Evolutionary conservation across 2,888 invertebrate genomes (phyloP).

Genomic region (Strigamia crassipes): DNA sequence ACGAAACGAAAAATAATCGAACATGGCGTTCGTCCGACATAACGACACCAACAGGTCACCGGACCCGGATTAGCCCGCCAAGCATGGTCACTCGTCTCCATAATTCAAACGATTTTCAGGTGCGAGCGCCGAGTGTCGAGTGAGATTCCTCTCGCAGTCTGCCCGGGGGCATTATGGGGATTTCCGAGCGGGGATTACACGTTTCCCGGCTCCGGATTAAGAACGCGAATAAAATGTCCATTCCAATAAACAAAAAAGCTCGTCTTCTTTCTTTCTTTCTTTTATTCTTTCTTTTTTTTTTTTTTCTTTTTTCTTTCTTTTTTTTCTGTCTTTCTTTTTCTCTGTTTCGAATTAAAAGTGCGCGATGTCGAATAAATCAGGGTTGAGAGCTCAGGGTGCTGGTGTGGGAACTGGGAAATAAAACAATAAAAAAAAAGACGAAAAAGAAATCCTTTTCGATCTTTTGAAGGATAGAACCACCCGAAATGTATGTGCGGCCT

Average conservation of each 20-base stretch:
- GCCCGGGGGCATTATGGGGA: neutral
- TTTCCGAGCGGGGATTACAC: conserved; percentile 6
- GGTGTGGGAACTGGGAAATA: no score
- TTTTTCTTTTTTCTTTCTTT: no score
- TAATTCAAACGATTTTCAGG: conserved; percentile 25
- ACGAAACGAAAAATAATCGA: neutral
- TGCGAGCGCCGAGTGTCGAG: neutral
- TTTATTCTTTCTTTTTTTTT: no score
- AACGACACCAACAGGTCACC: neutral
- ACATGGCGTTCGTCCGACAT: neutral
- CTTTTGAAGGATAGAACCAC: neutral
- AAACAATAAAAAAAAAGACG: neutral
- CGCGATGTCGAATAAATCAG: no score
- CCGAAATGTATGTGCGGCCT: neutral
- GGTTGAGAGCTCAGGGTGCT: no score
- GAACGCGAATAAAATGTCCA: neutral
- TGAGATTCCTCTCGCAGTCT: neutral
- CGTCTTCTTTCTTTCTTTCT: no score
- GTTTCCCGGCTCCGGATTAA: neutral
- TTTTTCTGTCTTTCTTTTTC: no score
- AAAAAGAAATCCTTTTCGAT: conserved; percentile 3
- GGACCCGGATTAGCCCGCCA: conserved; percentile 8
- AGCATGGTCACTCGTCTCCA: conserved; percentile 25
- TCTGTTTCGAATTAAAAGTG: no score
- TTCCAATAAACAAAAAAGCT: neutral